Evolutionary conservation across 2,888 invertebrate species (phyloP), one percentile per base, ranked within the genome.

Genomic region (Salpingus planirostris): DNA sequence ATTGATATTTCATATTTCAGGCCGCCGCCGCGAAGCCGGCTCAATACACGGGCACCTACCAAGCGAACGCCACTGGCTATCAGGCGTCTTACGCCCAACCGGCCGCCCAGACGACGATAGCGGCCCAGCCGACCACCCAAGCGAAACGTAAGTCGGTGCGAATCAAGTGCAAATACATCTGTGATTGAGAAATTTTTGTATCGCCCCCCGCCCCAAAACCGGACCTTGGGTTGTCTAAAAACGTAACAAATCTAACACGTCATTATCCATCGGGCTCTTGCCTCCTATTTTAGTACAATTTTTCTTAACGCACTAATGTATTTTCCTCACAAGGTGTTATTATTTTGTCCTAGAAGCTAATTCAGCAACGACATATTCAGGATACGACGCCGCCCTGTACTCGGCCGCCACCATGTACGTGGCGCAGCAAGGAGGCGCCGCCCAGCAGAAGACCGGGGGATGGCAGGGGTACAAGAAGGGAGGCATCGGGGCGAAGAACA

Each of bases 391-490:
- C 49, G 93, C 93, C 51, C 76, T 95, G 48, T 95, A 93, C 71
- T 91, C 88, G 67, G 93, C 92, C 46, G 92, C 92, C 45, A 88
- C 89, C 41, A 86, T 88, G 80, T 95, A 90, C 68, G 90, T 92
- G 54, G 89, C 90, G 54, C 89, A 88, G 59, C 82, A 83, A 63
- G 71, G 68, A 45, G 71, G 71, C 45, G 68, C 68, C 11, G 71
- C 66, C 49, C 60, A 66, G 43, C 54, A 67, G 50, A 69, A 69
- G 55, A 59, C 68, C 43, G 68, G 67, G 48, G 70, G 71, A 46
- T 73, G 73, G 75, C 74, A 75, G 57, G 74, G 73, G 24, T 78
- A 76, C 60, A 73, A 75, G 46, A 71, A 76, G 38, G 59, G 59
- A 31, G 69, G 75, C 44, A 66, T 72, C 31, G 76, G 74, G 40